Conservation (phyloP, 2,888 invertebrate species). For the Nomada ferruginata region DNA sequence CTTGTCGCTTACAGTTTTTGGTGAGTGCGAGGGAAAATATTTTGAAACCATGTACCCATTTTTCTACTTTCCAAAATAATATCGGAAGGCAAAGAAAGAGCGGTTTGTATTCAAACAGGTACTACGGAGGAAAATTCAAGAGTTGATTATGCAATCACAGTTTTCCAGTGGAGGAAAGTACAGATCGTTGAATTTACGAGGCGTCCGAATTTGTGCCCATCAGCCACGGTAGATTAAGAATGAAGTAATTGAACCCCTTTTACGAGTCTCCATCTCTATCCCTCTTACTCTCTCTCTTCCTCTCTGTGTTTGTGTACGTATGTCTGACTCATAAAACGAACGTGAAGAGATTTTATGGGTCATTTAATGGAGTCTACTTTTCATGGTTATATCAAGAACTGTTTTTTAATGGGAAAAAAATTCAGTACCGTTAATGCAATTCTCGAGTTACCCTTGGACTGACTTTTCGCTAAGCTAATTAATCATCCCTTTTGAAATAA, state of each 20-base stretch:
- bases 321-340: constrained; percentile 37
- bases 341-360: constrained; percentile 35
- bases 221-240: constrained; percentile 44
- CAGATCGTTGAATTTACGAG: constrained; percentile 24
- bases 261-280: constrained; percentile 9
- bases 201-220: constrained; percentile 8
- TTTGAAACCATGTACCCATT: too few relatives aligned
- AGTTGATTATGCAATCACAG: background rate
- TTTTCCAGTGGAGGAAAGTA: background rate
- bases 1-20: background rate
- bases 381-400: background rate
- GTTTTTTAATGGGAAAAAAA: background rate
- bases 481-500: too few relatives aligned
- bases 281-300: background rate
- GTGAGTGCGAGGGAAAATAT: background rate
- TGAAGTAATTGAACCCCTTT: constrained; percentile 47
- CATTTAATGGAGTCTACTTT: constrained; percentile 19
- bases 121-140: background rate
- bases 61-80: too few relatives aligned
- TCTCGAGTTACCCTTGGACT: background rate
- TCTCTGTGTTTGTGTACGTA: too few relatives aligned
- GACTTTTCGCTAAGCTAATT: background rate
- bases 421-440: background rate
- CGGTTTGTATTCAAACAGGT: too few relatives aligned
- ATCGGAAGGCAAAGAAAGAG: too few relatives aligned